Percentiles rank a stretch among this genome's conserved stretches.
These are phyloP conservation scores for Crocallis elinguaria DNA, from an alignment of 2,888 invertebrate species.

Conservation along the genomic window DNA sequence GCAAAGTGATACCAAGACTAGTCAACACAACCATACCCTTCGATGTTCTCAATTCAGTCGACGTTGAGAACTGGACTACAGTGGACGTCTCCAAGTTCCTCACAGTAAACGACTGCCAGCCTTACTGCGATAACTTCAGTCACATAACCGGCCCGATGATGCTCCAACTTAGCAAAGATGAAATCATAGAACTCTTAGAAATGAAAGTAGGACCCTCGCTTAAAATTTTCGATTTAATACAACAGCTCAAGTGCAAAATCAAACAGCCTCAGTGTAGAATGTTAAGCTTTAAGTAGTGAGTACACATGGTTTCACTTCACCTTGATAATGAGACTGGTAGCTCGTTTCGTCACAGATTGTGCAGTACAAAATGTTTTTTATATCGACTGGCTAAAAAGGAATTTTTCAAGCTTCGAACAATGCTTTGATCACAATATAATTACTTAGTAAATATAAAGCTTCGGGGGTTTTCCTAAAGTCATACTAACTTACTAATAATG, in stretches of 20 bases:
- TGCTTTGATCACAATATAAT: too few species aligned
- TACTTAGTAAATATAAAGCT: too few species aligned
- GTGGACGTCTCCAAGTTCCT: conserved; percentile 95
- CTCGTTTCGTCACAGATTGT: not conserved
- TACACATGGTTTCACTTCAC: conserved; percentile 8
- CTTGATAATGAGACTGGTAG: conserved; percentile 21
- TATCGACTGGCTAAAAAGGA: not conserved
- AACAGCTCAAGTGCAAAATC: conserved; percentile 94
- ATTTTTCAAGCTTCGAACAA: not conserved
- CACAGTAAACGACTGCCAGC: conserved; percentile 93
- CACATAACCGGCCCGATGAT: conserved; percentile 92
- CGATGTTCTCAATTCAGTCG: conserved; percentile 80
- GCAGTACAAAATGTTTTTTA: not conserved
- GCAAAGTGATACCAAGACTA: conserved; percentile 87
- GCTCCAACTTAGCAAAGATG: conserved; percentile 93
- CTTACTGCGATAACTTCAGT: conserved; percentile 88
- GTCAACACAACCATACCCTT: conserved; percentile 83
- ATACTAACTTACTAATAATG: too few species aligned
- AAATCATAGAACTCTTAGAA: conserved; percentile 94
- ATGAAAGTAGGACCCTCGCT: conserved; percentile 98
- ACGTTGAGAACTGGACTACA: conserved; percentile 89
- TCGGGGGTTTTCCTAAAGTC: too few species aligned
- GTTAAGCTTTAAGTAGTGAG: conserved; percentile 49
- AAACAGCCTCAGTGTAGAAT: conserved; percentile 88
- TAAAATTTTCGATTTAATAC: conserved; percentile 96